Evolutionary conservation across 2,888 invertebrate genomes (phyloP), one percentile per base, ranked within the genome.

Genomic region (Himalopsyche japonica): DNA sequence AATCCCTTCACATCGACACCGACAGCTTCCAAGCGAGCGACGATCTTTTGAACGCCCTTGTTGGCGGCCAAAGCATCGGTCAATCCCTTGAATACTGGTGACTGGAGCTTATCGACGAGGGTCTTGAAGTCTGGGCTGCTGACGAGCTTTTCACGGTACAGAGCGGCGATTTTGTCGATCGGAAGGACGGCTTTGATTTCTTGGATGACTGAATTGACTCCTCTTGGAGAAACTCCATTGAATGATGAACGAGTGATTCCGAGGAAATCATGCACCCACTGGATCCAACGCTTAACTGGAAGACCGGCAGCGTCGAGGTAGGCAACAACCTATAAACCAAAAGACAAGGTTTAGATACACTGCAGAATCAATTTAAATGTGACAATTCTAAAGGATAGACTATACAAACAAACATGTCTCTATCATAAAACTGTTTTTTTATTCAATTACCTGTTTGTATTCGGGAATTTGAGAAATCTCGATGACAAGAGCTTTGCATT

Each of bases 121-220:
- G 43, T 32, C n/a, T 78, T 57, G 49, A 84, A 84, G 5, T 32
- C 84, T 30, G 84, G 79, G 70, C 84, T 84, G 37, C 15, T 79
- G 24, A 20, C 12, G 5, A 84, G 64, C 49, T 84, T 84, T 1
- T 79, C 20, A 6, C 43, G 10, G 76, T 82, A 79, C 27, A 84
- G 27, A 8, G 47, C 47, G 15, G 24, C 76, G 27, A 84, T 78
- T 15, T 82, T 57, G 8, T 81, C 82, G 2, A 79, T 15, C 0
- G 84, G 84, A 7, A 84, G 81, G 37, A 82, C 30, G 18, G 43
- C 76, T 70, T n/a, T 27, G 79, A 84, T 79, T 57, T 84, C 43
- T 18, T 84, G 30, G 43, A 81, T 34, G 20, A 84, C 43, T 27
- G 49, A 57, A 57, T 64, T 81, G 24, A 81, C 43, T 24, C 81